phyloP scores from a whole-genome alignment of 2,888 invertebrate species.

The Tethea ocularis region DNA sequence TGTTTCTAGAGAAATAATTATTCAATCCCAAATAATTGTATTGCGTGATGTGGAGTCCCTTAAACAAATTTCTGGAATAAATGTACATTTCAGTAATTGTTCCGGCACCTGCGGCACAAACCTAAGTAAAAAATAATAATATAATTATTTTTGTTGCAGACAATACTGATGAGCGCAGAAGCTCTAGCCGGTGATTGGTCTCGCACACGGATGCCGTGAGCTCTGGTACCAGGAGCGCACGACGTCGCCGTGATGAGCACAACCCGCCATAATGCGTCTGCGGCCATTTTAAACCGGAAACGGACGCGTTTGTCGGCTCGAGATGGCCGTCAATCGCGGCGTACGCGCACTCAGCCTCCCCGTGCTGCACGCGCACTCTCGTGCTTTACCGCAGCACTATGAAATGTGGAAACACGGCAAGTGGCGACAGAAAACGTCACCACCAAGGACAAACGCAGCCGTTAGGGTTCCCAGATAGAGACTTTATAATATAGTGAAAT shows the following conservation, averaged over 20 bases:
- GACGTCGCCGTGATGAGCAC: conserved; percentile 82
- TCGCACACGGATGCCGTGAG: conserved; percentile 74
- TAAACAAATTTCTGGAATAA: too few species aligned
- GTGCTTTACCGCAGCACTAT: conserved; percentile 70
- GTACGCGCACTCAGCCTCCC: conserved; percentile 57
- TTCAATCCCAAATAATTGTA: neutral
- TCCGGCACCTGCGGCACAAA: too few species aligned
- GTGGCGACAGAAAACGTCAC: conserved; percentile 87
- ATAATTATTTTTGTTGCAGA: conserved; percentile 60
- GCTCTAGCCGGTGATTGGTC: conserved; percentile 42
- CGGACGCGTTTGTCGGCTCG: conserved; percentile 76
- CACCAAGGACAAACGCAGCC: conserved; percentile 78
- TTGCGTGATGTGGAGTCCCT: neutral
- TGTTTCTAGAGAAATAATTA: too few species aligned
- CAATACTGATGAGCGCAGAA: conserved; percentile 61
- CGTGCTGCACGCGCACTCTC: conserved; percentile 68
- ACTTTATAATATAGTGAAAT: conserved; percentile 63
- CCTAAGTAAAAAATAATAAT: too few species aligned
- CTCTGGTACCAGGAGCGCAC: conserved; percentile 66
- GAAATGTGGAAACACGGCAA: conserved; percentile 92
- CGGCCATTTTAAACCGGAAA: conserved; percentile 81
- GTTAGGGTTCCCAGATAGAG: conserved; percentile 79
- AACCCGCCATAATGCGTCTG: conserved; percentile 81
- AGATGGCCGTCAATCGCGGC: conserved; percentile 77
- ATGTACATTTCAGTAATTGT: neutral